Percentiles rank a stretch among this genome's conserved stretches.
These are phyloP conservation scores for Halcyon leucocephala DNA, from an alignment of 2,797 vertebrate genomes.

Conservation along the genomic window DNA sequence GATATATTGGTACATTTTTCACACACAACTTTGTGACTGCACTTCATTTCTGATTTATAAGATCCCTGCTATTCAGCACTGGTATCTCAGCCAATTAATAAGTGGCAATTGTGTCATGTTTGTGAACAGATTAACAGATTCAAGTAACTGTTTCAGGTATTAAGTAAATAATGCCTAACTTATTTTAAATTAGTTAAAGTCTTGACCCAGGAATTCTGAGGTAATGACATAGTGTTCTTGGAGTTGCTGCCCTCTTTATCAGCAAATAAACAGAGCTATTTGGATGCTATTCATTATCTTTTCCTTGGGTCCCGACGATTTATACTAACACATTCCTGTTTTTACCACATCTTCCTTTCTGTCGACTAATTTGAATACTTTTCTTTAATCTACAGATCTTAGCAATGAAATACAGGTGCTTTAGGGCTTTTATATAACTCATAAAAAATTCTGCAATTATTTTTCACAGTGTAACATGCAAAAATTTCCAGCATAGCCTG, in stretches of 20 bases:
- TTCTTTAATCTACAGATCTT: neutral
- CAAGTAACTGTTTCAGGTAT: neutral
- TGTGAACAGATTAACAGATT: neutral
- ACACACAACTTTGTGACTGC: neutral
- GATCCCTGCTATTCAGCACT: neutral
- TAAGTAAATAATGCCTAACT: neutral
- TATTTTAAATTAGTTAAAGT: neutral
- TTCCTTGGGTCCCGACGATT: neutral
- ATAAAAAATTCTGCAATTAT: conserved; percentile 10
- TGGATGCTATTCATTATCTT: neutral
- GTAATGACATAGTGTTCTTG: neutral
- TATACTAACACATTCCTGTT: neutral
- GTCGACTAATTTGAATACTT: neutral
- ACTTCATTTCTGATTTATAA: neutral
- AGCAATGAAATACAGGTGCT: neutral
- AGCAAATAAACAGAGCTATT: neutral
- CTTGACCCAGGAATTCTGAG: neutral
- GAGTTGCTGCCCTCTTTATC: neutral
- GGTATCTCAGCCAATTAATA: neutral
- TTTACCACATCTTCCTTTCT: neutral
- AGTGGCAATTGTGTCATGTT: neutral
- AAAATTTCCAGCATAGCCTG: neutral
- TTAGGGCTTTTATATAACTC: conserved; percentile 16
- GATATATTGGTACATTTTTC: neutral
- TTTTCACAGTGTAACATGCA: neutral